These are phyloP conservation scores for Venustoraphidia nigricollis DNA, from an alignment of 2,888 invertebrate species.

Conservation along the genomic window DNA sequence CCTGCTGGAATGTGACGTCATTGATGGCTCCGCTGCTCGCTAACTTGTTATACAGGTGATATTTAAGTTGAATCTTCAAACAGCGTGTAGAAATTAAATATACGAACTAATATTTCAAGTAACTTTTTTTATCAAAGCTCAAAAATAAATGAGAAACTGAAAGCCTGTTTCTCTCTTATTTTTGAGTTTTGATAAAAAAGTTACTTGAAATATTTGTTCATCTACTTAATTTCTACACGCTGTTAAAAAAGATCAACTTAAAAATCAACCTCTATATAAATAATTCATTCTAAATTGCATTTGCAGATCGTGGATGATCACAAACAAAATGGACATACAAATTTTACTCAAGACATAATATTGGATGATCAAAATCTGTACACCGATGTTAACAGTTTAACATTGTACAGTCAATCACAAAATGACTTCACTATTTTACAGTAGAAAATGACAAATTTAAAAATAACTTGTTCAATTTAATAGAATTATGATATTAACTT, in stretches of 20 bases:
- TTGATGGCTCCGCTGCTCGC: too few species aligned
- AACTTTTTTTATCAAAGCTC: too few species aligned
- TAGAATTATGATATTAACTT: too few species aligned
- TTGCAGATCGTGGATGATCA: neutral
- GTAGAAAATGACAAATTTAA: neutral
- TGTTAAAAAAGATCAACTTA: neutral
- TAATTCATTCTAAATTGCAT: neutral
- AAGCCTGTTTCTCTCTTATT: too few species aligned
- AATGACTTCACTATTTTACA: neutral
- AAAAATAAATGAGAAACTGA: too few species aligned
- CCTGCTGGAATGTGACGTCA: too few species aligned
- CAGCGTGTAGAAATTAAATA: too few species aligned
- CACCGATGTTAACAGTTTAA: neutral
- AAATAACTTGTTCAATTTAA: neutral
- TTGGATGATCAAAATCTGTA: slow-evolving; percentile 1
- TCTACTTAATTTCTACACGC: neutral
- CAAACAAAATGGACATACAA: neutral
- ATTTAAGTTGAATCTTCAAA: too few species aligned
- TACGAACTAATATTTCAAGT: too few species aligned
- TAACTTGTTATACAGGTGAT: neutral
- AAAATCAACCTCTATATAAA: neutral
- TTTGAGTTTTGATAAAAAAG: too few species aligned
- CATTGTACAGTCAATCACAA: neutral
- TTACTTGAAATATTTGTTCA: too few species aligned
- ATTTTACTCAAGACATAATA: slow-evolving; percentile 1